Conservation (phyloP, 2,113 vertebrate genomes). For the Prionailurus viverrinus region DNA sequence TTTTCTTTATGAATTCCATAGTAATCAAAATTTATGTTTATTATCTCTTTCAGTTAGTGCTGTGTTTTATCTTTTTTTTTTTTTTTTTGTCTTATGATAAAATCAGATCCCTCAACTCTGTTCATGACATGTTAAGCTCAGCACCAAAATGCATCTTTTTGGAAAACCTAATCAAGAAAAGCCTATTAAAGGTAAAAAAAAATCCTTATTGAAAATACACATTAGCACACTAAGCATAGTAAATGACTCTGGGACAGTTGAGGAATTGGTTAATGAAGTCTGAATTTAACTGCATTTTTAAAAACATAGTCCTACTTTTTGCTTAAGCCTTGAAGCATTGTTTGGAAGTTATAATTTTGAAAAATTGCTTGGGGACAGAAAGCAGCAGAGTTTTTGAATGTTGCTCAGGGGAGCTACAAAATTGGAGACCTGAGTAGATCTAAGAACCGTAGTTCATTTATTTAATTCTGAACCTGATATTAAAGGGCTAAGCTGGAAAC, state of each 20-base stretch:
- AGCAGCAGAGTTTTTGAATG: neutral
- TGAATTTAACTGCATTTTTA: slow-evolving; percentile 16
- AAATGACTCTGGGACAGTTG: neutral
- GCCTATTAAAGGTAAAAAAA: neutral
- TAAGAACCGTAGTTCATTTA: neutral
- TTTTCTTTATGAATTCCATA: neutral
- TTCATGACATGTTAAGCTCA: neutral
- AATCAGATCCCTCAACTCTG: neutral
- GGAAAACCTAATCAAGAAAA: neutral
- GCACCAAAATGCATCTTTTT: neutral
- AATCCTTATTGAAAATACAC: neutral
- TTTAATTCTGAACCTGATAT: neutral
- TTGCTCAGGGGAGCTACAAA: neutral
- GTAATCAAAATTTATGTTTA: slow-evolving; percentile 3
- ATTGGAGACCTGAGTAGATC: neutral
- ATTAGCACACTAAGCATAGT: neutral
- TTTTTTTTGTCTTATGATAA: slow-evolving; percentile 31
- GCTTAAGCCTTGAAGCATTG: neutral
- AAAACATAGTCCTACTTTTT: neutral
- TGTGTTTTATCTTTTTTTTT: neutral
- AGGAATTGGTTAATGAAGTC: neutral
- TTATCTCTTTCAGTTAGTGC: neutral
- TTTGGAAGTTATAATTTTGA: neutral
- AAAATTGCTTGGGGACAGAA: neutral
- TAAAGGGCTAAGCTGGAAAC: neutral